Evolutionary conservation across 2,888 invertebrate genomes (phyloP).

Genomic region (Coenonympha arcania): DNA sequence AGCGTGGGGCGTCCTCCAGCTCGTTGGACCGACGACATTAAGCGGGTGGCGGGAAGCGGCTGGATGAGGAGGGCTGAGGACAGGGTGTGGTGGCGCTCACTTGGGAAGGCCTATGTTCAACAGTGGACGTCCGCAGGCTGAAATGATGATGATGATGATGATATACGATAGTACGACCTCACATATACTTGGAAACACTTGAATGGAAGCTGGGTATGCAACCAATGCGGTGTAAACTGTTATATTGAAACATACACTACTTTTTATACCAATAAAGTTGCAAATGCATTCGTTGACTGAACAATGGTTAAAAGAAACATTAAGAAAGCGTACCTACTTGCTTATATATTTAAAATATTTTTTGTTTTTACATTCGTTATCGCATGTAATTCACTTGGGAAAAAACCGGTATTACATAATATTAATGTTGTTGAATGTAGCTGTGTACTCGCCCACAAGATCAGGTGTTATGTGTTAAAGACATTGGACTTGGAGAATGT

Average conservation of each 20-base stretch:
- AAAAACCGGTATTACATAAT: slow-evolving; percentile 9
- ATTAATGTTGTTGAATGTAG: neutral
- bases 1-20: too few species aligned
- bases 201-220: slow-evolving; percentile 4
- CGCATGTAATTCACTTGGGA: slow-evolving; percentile 4
- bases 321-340: slow-evolving; percentile 1
- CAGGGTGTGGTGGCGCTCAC: too few species aligned
- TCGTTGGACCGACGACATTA: too few species aligned
- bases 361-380: slow-evolving; percentile 4
- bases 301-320: slow-evolving; percentile 10
- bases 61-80: too few species aligned
- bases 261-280: slow-evolving; percentile 7
- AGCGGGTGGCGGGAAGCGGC: too few species aligned
- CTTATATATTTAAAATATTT: slow-evolving; percentile 9
- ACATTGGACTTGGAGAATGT: slow-evolving; percentile 10
- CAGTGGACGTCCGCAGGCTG: too few species aligned
- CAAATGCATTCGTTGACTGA: neutral
- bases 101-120: too few species aligned
- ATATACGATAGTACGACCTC: too few species aligned
- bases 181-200: slow-evolving; percentile 22
- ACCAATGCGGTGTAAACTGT: neutral
- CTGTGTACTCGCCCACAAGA: too few species aligned
- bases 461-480: slow-evolving; percentile 10
- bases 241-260: neutral
- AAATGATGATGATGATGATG: too few species aligned